Evolutionary conservation across 2,888 invertebrate genomes (phyloP).

Genomic region (Linhomoeus sp.): DNA sequence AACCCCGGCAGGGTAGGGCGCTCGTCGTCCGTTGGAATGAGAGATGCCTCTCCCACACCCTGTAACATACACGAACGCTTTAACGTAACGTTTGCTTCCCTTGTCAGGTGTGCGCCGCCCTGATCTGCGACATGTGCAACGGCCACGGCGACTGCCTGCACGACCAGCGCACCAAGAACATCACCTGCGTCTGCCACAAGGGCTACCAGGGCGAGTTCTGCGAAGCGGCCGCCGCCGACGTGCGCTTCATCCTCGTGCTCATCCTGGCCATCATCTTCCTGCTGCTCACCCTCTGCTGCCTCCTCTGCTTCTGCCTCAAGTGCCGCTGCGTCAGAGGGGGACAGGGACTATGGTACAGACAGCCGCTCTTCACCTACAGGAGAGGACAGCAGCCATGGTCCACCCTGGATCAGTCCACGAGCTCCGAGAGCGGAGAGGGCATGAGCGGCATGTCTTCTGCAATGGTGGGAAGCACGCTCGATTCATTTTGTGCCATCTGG

Average conservation of each 20-base stretch:
- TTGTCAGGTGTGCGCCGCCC: background rate
- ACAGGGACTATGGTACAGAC: slow-evolving; percentile 5
- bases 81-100: too few relatives aligned
- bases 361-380: slow-evolving; percentile 7
- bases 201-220: slow-evolving; percentile 18
- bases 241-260: slow-evolving; percentile 15
- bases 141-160: slow-evolving; percentile 23
- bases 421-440: slow-evolving; percentile 7
- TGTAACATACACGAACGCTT: too few relatives aligned
- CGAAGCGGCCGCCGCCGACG: slow-evolving; percentile 12
- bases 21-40: too few relatives aligned
- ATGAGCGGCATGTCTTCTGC: slow-evolving; percentile 3
- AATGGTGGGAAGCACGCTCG: background rate
- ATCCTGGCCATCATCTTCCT: slow-evolving; percentile 24
- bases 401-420: slow-evolving; percentile 17
- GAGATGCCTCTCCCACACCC: too few relatives aligned
- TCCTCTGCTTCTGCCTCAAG: slow-evolving; percentile 13
- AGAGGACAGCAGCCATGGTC: slow-evolving; percentile 20
- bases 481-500: too few relatives aligned
- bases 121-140: slow-evolving; percentile 15
- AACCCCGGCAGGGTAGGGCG: slow-evolving; percentile 16
- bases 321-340: slow-evolving; percentile 8
- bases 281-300: slow-evolving; percentile 19
- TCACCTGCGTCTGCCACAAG: slow-evolving; percentile 19
- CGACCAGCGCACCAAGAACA: slow-evolving; percentile 14